A percentile compares a stretch with the other conserved stretches of the same genome.
These are phyloP conservation scores for Willisornis vidua DNA, from an alignment of 2,113 vertebrate species.

Conservation along the genomic window DNA sequence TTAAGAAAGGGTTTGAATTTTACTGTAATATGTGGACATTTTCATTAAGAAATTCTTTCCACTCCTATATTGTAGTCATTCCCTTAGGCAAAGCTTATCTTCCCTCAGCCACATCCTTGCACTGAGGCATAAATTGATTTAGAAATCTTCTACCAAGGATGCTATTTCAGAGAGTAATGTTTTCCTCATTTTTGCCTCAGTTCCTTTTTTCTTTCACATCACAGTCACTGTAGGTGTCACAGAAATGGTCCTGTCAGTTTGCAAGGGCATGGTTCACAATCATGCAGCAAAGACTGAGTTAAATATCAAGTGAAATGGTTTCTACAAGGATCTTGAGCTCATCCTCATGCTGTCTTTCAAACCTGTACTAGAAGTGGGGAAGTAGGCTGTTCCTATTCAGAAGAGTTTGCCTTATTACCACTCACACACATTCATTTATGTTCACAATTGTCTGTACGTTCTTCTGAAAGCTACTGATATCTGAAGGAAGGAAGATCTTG, in stretches of 20 bases:
- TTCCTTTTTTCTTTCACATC: not conserved
- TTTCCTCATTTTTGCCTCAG: not conserved
- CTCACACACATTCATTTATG: not conserved
- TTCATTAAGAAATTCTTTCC: constrained; percentile 7
- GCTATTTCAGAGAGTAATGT: not conserved
- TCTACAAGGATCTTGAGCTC: not conserved
- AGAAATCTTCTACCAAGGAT: not conserved
- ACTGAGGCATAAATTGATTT: constrained; percentile 4
- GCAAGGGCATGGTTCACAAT: not conserved
- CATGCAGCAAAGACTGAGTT: not conserved
- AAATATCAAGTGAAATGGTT: not conserved
- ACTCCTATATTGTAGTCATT: not conserved
- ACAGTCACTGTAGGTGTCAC: not conserved
- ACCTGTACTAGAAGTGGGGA: not conserved
- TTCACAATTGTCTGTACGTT: not conserved
- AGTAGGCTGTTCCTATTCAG: not conserved
- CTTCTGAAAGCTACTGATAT: not conserved
- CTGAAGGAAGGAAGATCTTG: not conserved
- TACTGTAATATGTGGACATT: not conserved
- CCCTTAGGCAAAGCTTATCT: not conserved
- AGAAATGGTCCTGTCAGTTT: not conserved
- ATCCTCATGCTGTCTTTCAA: not conserved
- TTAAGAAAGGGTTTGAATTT: not conserved
- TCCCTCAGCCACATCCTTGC: not conserved
- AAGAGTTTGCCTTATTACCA: not conserved